phyloP scores from a whole-genome alignment of 2,797 vertebrate genomes.

The Phaenicophaeus curvirostris region DNA sequence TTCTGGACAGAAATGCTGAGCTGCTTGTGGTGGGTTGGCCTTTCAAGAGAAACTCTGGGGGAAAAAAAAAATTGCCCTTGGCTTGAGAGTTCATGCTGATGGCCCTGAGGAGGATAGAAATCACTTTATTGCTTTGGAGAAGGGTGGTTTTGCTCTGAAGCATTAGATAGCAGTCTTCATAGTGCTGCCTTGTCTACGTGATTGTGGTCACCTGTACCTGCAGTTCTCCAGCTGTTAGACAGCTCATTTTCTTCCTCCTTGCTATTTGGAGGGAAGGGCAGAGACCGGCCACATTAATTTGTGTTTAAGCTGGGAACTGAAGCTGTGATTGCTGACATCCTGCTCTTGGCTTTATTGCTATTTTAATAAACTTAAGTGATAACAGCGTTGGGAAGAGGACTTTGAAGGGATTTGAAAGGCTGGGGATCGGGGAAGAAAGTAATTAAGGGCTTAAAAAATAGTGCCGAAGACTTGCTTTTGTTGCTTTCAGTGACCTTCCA shows the following conservation, averaged over 20 bases:
- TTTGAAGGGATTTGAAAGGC: not conserved
- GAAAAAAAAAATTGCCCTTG: not conserved
- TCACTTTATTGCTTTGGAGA: not conserved
- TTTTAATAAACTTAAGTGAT: not conserved
- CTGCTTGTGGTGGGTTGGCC: not conserved
- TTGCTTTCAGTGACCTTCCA: not conserved
- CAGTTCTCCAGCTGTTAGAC: not conserved
- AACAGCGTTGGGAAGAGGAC: not conserved
- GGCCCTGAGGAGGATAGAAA: not conserved
- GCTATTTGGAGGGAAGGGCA: not conserved
- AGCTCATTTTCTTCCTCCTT: not conserved
- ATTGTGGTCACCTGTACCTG: not conserved
- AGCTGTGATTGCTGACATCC: slow-evolving; percentile 6
- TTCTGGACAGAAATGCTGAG: not conserved
- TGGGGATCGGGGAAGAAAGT: not conserved
- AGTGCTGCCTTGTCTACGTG: not conserved
- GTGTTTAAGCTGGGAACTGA: not conserved
- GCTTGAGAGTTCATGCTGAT: not conserved
- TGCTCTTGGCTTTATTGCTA: not conserved
- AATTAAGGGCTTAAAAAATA: slow-evolving; percentile 4
- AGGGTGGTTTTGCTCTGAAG: not conserved
- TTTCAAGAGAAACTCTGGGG: not conserved
- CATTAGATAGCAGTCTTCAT: not conserved
- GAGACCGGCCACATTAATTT: not conserved
- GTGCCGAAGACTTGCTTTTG: not conserved